These are phyloP conservation scores for Scalopus aquaticus DNA, from an alignment of 2,113 vertebrate genomes.

Conservation along the genomic window DNA sequence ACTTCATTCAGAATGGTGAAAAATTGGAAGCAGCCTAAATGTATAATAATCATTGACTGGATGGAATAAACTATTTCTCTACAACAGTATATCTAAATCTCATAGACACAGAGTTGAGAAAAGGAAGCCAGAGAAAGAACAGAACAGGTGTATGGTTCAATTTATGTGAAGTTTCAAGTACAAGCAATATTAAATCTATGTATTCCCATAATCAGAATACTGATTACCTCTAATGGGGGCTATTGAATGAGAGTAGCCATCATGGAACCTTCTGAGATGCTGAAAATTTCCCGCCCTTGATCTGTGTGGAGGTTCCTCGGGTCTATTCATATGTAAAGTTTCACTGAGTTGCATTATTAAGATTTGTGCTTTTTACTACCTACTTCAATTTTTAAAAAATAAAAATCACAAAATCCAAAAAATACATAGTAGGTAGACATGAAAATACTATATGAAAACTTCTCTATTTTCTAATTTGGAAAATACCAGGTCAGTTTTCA, in stretches of 20 bases:
- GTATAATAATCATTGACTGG: background rate
- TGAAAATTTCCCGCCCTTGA: constrained; percentile 8
- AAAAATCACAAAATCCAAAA: background rate
- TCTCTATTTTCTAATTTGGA: background rate
- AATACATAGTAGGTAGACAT: background rate
- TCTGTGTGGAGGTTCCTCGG: background rate
- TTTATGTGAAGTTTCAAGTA: background rate
- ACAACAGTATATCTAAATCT: background rate
- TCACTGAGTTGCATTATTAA: background rate
- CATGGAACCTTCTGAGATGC: background rate
- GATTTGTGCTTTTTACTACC: background rate
- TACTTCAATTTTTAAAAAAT: background rate
- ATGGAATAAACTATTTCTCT: background rate
- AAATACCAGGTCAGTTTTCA: constrained; percentile 19
- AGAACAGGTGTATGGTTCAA: background rate
- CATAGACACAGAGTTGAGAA: background rate
- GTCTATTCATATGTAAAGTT: background rate
- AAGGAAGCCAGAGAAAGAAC: background rate
- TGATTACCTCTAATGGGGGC: background rate
- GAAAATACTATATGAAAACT: background rate
- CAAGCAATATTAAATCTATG: background rate
- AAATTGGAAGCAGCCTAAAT: background rate
- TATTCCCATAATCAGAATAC: background rate
- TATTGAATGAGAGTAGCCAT: background rate
- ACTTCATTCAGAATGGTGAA: background rate